Conservation (phyloP, 2,113 vertebrate genomes). For the Psilopogon haemacephalus region DNA sequence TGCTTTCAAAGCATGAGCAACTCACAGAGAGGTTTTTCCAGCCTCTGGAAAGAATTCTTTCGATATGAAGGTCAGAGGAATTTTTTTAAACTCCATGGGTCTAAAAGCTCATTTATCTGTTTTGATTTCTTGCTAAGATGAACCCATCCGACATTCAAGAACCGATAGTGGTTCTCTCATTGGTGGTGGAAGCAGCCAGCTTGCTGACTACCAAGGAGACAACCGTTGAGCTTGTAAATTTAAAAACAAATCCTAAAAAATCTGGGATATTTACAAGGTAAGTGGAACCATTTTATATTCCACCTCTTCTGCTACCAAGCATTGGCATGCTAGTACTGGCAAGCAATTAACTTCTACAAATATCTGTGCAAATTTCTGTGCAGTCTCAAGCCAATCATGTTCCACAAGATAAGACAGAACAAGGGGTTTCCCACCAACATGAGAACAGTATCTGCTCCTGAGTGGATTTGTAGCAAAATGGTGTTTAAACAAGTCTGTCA, state of each 20-base stretch:
- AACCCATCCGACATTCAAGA: not conserved
- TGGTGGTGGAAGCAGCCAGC: not conserved
- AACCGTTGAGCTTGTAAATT: not conserved
- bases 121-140: not conserved
- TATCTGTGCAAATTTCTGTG: not conserved
- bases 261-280: not conserved
- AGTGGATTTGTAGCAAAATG: not conserved
- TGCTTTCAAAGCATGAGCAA: not conserved
- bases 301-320: not conserved
- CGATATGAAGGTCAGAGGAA: not conserved
- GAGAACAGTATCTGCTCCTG: not conserved
- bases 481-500: not conserved
- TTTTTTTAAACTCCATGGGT: not conserved
- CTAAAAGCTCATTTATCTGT: not conserved
- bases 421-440: not conserved
- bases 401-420: not conserved
- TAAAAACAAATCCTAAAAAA: not conserved
- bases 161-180: not conserved
- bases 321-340: not conserved
- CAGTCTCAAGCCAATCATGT: not conserved
- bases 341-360: not conserved
- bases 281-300: not conserved
- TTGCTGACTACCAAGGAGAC: not conserved
- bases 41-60: not conserved
- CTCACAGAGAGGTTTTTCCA: not conserved